A percentile compares a stretch with the other conserved stretches of the same genome.
Evolutionary conservation across 1,140 invertebrate species (phyloP).

Genomic region (Phymastichus coffea): DNA sequence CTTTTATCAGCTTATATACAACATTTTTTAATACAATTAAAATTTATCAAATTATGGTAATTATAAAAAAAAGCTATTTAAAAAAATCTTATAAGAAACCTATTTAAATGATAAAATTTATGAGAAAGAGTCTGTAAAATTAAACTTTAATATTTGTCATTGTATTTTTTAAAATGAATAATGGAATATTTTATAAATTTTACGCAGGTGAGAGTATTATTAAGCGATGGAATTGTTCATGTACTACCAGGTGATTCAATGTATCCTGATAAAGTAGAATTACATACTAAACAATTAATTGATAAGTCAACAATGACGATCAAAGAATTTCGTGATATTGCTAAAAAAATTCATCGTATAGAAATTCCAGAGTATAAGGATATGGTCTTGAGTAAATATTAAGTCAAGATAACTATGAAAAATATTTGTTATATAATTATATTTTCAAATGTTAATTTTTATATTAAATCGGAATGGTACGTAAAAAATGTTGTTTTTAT

Average conservation of each 20-base stretch:
- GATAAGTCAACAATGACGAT: conserved; percentile 39
- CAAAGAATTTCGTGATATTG: conserved; percentile 34
- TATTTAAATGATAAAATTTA: neutral
- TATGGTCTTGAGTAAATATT: conserved; percentile 30
- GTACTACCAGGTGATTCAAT: conserved; percentile 46
- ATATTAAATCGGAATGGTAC: neutral
- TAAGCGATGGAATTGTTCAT: conserved; percentile 38
- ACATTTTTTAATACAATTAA: neutral
- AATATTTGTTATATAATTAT: too few species aligned
- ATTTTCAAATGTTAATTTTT: too few species aligned
- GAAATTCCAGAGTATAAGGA: conserved; percentile 35
- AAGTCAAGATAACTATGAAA: conserved; percentile 18
- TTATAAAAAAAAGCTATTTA: too few species aligned
- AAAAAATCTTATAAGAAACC: too few species aligned
- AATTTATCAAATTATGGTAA: too few species aligned
- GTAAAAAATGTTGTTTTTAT: too few species aligned
- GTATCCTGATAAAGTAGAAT: conserved; percentile 42
- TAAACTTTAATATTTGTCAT: conserved; percentile 11
- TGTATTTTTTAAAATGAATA: neutral
- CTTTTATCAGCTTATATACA: neutral
- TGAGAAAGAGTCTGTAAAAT: neutral
- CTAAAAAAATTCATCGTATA: conserved; percentile 38
- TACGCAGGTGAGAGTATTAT: conserved; percentile 32
- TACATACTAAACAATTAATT: conserved; percentile 33
- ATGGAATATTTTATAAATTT: conserved; percentile 16